Base-by-base conservation (phyloP, 2,797 vertebrate species). In the Adrianichthys oophorus region DNA sequence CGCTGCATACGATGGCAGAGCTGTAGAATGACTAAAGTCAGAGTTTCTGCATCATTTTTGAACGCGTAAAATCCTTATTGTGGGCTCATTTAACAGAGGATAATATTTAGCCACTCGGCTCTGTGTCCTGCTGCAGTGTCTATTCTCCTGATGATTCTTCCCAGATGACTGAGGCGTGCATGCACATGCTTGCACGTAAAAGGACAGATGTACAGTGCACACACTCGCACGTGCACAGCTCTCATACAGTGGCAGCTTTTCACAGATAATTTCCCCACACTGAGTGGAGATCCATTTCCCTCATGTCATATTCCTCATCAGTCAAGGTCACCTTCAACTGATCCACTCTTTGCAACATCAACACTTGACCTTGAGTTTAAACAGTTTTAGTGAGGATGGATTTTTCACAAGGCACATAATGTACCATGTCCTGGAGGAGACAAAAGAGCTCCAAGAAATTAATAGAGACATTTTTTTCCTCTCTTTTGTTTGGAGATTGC, bases 81-180 rank as follows among this genome's bases (percentile, higher is more conserved):
- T 37, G 2, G 32, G 32, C 32, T 66, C 46, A 62, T 64, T 65
- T 18, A 51, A 23, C 65, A 59, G 51, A 76, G 44, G 26, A 55
- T 74, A 41, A 50, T 54, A 59, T 76, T 74, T 76, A 74, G 71
- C 57, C 49, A 59, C 77, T 70, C 67, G 66, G 61, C 74, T 18
- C 60, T 63, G 46, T 75, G 52, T 68, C 68, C 62, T 63, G 67
- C 76, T 70, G 69, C 68, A 70, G 62, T 63, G 76, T 79, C 74
- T 94, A 93, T 90, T 94, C 89, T 94, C 92, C 85, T 92, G 94
- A 92, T 93, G 93, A 90, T 87, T 55, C 68, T 57, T 71, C 73
- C 72, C 69, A 76, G 70, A 82, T 69, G 82, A 80, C 59, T 32
- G 75, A 80, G 67, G 49, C 74, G 64, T 67, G 79, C 53, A 73